Conservation (phyloP, 2,797 vertebrate species). For the Coreius guichenoti region DNA sequence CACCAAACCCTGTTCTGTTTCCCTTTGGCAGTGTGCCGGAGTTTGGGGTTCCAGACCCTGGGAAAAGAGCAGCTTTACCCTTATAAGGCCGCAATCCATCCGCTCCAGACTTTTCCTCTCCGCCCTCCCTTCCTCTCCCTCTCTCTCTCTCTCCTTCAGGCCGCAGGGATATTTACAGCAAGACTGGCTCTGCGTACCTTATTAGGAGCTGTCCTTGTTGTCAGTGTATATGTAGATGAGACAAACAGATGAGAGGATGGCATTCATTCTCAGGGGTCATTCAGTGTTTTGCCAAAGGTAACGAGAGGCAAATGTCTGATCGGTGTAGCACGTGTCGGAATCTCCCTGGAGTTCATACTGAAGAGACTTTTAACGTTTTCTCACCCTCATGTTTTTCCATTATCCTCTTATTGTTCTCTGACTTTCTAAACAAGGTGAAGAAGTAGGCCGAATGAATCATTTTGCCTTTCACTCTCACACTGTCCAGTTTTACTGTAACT, state of each 20-base stretch:
- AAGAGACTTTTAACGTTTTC: neutral
- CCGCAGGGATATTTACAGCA: conserved; percentile 84
- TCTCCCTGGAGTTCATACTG: conserved; percentile 29
- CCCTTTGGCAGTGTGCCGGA: conserved; percentile 72
- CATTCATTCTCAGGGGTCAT: conserved; percentile 44
- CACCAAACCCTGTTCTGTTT: conserved; percentile 59
- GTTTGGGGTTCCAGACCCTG: conserved; percentile 80
- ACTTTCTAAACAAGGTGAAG: neutral
- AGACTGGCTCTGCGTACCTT: conserved; percentile 79
- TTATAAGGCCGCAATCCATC: conserved; percentile 85
- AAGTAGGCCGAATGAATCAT: neutral
- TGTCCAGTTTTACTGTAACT: conserved; percentile 40
- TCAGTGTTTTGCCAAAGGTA: conserved; percentile 36
- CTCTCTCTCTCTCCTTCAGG: conserved; percentile 77
- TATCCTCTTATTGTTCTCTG: neutral
- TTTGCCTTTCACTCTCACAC: conserved; percentile 13
- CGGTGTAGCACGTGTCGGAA: conserved; percentile 27
- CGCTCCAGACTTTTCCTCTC: conserved; percentile 78
- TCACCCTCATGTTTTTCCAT: neutral
- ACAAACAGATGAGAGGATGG: conserved; percentile 75
- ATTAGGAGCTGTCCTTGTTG: conserved; percentile 83
- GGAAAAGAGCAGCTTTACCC: conserved; percentile 83
- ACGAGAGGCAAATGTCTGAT: conserved; percentile 16
- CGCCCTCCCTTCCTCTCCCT: conserved; percentile 70
- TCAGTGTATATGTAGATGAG: conserved; percentile 71